These are phyloP conservation scores for Hanleya hanleyi DNA, from an alignment of 2,888 invertebrate genomes.

Conservation along the genomic window DNA sequence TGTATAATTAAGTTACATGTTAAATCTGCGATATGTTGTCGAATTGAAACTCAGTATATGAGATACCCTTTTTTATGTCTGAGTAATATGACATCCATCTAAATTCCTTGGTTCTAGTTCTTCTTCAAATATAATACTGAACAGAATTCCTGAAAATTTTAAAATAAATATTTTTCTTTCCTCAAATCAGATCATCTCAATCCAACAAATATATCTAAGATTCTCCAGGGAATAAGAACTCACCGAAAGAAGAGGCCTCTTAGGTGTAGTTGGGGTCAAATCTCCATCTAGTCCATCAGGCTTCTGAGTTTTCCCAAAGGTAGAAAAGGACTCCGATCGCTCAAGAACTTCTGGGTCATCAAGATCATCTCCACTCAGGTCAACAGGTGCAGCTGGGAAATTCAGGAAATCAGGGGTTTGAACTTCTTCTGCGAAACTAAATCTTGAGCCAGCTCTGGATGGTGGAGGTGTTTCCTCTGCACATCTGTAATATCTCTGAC, in stretches of 20 bases:
- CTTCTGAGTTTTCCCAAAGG: conserved; percentile 59
- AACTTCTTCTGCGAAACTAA: conserved; percentile 23
- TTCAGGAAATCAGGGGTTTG: conserved; percentile 21
- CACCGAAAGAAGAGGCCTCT: neutral
- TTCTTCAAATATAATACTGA: too few relatives aligned
- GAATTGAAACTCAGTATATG: too few relatives aligned
- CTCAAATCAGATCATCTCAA: too few relatives aligned
- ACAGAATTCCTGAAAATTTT: too few relatives aligned
- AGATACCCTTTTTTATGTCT: too few relatives aligned
- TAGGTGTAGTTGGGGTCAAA: neutral
- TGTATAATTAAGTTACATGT: too few relatives aligned
- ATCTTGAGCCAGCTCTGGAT: conserved; percentile 32
- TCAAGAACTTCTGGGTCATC: conserved; percentile 26
- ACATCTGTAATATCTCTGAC: conserved; percentile 46
- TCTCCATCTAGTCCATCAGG: neutral
- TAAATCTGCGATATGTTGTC: too few relatives aligned
- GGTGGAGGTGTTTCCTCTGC: conserved; percentile 44
- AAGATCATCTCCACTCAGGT: conserved; percentile 28
- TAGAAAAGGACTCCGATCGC: conserved; percentile 50
- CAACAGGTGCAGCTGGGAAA: conserved; percentile 28
- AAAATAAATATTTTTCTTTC: too few relatives aligned
- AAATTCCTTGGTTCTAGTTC: too few relatives aligned
- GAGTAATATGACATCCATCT: too few relatives aligned
- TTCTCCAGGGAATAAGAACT: too few relatives aligned
- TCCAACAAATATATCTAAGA: too few relatives aligned